A percentile compares a stretch with the other conserved stretches of the same genome.
These are phyloP conservation scores for Acrocephalus arundinaceus DNA, from an alignment of 2,113 vertebrate species.

Conservation along the genomic window DNA sequence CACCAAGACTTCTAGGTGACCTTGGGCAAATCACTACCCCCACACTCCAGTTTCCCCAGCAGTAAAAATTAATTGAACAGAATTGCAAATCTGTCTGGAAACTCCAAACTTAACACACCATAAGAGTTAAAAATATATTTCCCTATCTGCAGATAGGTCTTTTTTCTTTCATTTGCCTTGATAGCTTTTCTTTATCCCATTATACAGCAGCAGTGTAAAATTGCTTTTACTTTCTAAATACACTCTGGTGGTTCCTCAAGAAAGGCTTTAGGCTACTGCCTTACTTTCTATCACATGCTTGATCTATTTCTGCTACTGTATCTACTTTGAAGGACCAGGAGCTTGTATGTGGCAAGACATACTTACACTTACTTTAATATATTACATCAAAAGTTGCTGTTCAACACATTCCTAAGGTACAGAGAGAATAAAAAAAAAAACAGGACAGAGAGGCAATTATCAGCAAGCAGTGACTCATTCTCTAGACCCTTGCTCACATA, in stretches of 20 bases:
- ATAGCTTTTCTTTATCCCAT: constrained; percentile 28
- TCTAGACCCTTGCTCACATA: neutral
- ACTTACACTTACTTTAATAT: neutral
- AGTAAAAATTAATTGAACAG: constrained; percentile 6
- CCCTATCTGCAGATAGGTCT: neutral
- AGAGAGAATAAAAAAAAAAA: neutral
- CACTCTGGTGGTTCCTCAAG: neutral
- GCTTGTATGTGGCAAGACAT: neutral
- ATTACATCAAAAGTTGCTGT: neutral
- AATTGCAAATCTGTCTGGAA: neutral
- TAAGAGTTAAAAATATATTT: constrained; percentile 18
- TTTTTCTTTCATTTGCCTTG: neutral
- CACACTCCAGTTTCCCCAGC: neutral
- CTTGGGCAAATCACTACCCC: constrained; percentile 23
- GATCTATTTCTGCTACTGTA: constrained; percentile 28
- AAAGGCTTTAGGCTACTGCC: constrained; percentile 42
- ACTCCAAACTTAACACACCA: neutral
- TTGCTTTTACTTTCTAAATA: constrained; percentile 26
- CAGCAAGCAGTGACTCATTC: neutral
- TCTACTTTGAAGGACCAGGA: neutral
- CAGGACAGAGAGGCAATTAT: neutral
- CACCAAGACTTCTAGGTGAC: constrained; percentile 15
- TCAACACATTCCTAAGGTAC: neutral
- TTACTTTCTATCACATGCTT: constrained; percentile 36
- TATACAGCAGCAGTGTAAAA: neutral